A percentile compares a stretch with the other conserved stretches of the same genome.
phyloP scores from a whole-genome alignment of 2,888 invertebrate species.

The Zele albiditarsus region DNA sequence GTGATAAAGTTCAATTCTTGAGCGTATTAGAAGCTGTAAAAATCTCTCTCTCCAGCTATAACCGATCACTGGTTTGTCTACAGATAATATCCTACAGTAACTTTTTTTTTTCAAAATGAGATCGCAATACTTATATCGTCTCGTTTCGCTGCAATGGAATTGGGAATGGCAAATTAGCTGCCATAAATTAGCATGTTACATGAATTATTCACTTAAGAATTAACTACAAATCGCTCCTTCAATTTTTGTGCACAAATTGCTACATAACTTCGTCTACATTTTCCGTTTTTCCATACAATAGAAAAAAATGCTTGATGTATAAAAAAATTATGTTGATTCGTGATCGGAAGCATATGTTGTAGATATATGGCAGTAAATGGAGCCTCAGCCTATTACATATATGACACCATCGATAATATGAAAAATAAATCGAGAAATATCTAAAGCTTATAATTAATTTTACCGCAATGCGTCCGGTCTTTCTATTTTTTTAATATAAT shows the following conservation, averaged over 20 bases:
- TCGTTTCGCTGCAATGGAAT: background rate
- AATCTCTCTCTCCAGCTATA: background rate
- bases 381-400: background rate
- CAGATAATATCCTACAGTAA: background rate
- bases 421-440: slow-evolving; percentile 6
- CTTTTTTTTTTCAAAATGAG: slow-evolving; percentile 53
- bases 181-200: slow-evolving; percentile 32
- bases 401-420: background rate
- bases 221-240: background rate
- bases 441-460: background rate
- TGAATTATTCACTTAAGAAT: background rate
- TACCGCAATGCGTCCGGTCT: background rate
- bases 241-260: background rate
- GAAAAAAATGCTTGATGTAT: background rate
- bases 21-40: background rate
- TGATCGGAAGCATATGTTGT: background rate
- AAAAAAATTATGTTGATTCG: background rate
- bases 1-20: background rate
- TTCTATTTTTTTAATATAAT: background rate
- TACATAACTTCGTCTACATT: background rate
- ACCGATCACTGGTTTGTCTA: background rate
- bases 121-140: slow-evolving; percentile 62
- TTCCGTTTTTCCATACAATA: background rate
- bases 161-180: slow-evolving; percentile 3
- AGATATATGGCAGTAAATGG: background rate